phyloP scores from a whole-genome alignment of 1,140 invertebrate species.

The Pristionchus pacificus region DNA sequence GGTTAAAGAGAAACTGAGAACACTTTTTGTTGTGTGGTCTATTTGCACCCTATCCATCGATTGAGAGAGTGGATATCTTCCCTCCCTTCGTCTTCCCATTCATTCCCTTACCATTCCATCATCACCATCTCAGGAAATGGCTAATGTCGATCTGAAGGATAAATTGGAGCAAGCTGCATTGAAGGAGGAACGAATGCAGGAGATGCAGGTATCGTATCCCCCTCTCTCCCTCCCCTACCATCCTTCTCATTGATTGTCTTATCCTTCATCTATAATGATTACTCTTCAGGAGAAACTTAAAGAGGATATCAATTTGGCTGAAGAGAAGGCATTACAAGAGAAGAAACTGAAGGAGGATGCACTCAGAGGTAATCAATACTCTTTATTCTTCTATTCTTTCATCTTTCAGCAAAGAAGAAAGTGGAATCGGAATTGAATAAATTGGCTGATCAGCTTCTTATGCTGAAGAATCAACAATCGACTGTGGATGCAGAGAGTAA shows the following conservation, averaged over 20 bases:
- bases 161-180: neutral
- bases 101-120: no score
- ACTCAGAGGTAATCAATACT: slow-evolving; percentile 92
- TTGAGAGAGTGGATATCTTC: no score
- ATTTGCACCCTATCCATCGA: no score
- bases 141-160: slow-evolving; percentile 32
- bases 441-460: slow-evolving; percentile 35
- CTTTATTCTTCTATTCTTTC: no score
- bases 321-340: slow-evolving; percentile 38
- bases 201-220: slow-evolving; percentile 64
- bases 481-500: slow-evolving; percentile 33
- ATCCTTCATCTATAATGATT: no score
- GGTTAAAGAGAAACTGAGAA: neutral
- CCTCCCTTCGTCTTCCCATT: no score
- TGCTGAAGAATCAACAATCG: slow-evolving; percentile 25
- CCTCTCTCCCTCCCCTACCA: no score
- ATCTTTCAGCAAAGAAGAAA: slow-evolving; percentile 32
- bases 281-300: neutral
- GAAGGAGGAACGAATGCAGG: neutral
- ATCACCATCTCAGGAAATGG: slow-evolving; percentile 33
- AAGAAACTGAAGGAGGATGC: slow-evolving; percentile 83
- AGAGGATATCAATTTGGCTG: neutral
- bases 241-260: slow-evolving; percentile 84
- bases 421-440: slow-evolving; percentile 40
- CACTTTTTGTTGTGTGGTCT: no score